Base-by-base conservation (phyloP, 2,888 invertebrate genomes). In the Campoletis raptor region DNA sequence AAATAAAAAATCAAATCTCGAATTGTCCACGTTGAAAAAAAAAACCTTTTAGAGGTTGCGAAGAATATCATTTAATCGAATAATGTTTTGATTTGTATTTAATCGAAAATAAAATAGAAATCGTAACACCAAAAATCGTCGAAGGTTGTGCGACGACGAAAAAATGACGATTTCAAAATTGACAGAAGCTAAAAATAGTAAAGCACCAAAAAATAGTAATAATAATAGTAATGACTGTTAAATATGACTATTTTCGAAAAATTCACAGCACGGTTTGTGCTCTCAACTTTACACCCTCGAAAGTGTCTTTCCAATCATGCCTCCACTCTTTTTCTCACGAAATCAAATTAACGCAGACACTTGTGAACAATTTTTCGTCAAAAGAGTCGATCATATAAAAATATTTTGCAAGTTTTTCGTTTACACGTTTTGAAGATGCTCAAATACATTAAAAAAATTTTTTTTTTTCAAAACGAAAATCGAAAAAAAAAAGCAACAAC, bases 291-390 rank as follows among this genome's bases (percentile, higher is more conserved):
- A 70, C 24, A 45, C 48, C 52, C 30, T 67, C 64, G 74, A 85
- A 24, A 64, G 73, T 82, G 78, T 74, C 74, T 82, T 79, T 82
- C 69, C 15, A 79, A 79, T 42, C 18, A 67, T 37, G 72, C 66
- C 57, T 48, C 18, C 12, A 9, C 36, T 18, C 30, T 77, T 21
- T 7, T 45, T 12, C 79, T 21, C 15, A 12, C 40, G 10, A 9
- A 70, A 48, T 73, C 66, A 67, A 73, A 40, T 57, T 9, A 52
- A 76, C 72, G 67, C 69, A 80, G 42, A 74, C 24, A 69, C 37
- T 66, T 40, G 40, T 24, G 40, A 69, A 40, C 24, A 21, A 52
- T 81, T 72, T 52, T 70, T 40, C 82, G 57, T 84, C 74, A 15
- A 7, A n/a, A 15, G 24, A 61, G 61, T 61, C 61, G 24, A 61